A percentile compares a stretch with the other conserved stretches of the same genome.
Conservation (phyloP, 2,888 invertebrate species). For the Drosophila dives region DNA sequence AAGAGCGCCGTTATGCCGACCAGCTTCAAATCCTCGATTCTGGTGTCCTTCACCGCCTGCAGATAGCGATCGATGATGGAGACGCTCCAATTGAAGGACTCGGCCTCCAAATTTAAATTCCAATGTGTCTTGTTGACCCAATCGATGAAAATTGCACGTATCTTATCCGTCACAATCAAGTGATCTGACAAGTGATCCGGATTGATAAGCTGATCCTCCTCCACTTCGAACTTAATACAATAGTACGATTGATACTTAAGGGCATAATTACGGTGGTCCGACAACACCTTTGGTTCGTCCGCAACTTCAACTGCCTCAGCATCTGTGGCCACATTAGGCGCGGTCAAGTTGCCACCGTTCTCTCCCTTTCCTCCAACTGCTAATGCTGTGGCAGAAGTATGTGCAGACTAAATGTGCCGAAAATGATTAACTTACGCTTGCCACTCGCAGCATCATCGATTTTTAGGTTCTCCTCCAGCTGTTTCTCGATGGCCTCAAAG, state of each 20-base stretch:
- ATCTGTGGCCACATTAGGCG: conserved; percentile 31
- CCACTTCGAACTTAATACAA: conserved; percentile 90
- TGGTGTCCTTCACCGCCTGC: conserved; percentile 86
- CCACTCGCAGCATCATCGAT: conserved; percentile 26
- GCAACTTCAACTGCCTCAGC: neutral
- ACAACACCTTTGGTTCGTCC: conserved; percentile 5
- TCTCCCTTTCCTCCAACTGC: conserved; percentile 29
- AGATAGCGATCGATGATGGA: conserved; percentile 95
- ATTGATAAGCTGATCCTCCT: conserved; percentile 88
- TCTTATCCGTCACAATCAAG: conserved; percentile 89
- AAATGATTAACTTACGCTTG: conserved; percentile 48
- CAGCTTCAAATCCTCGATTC: conserved; percentile 91
- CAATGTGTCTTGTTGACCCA: conserved; percentile 97
- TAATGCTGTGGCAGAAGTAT: conserved; percentile 5
- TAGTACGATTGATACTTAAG: conserved; percentile 78
- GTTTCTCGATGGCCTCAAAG: conserved; percentile 67
- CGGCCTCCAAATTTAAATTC: conserved; percentile 93
- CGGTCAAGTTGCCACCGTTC: conserved; percentile 55
- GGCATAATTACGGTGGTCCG: too few relatives aligned
- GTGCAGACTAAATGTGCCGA: neutral
- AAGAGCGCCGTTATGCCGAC: conserved; percentile 96
- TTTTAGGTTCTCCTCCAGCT: conserved; percentile 78
- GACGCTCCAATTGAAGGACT: conserved; percentile 95
- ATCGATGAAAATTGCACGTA: conserved; percentile 95
- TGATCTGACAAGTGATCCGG: conserved; percentile 89